Evolutionary conservation across 2,113 vertebrate species (phyloP).

Genomic region (Takifugu flavidus): DNA sequence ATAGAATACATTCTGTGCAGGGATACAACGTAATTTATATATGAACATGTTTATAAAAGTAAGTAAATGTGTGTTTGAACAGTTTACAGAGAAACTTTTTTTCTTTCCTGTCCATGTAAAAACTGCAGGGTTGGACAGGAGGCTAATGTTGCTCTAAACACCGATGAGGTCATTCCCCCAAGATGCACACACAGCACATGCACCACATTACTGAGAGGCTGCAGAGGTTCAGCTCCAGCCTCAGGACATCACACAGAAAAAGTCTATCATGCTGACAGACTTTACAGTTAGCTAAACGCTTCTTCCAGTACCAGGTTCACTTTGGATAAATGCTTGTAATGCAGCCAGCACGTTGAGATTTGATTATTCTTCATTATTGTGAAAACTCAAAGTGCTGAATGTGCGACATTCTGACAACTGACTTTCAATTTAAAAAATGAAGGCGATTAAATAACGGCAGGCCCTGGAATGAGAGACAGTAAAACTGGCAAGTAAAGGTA

Average conservation of each 20-base stretch:
- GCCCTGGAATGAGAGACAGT: too few relatives aligned
- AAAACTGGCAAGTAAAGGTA: too few relatives aligned
- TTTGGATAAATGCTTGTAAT: neutral
- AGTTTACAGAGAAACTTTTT: neutral
- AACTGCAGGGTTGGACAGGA: neutral
- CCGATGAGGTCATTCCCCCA: conserved; percentile 31
- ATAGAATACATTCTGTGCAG: too few relatives aligned
- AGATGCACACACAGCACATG: neutral
- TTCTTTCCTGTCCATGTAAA: neutral
- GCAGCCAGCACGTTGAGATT: too few relatives aligned
- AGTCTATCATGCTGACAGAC: neutral
- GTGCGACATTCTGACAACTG: neutral
- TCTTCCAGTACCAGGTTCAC: neutral
- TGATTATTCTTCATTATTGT: neutral
- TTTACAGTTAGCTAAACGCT: neutral
- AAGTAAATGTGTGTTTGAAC: neutral
- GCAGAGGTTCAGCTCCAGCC: neutral
- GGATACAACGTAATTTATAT: too few relatives aligned
- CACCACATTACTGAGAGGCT: neutral
- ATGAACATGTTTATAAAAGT: too few relatives aligned
- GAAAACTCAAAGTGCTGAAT: neutral
- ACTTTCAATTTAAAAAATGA: too few relatives aligned
- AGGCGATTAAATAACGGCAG: too few relatives aligned
- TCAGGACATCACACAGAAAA: neutral
- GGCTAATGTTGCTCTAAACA: conserved; percentile 25